A percentile compares a stretch with the other conserved stretches of the same genome.
Evolutionary conservation across 1,140 invertebrate species (phyloP).

Genomic region (Cydia strobilella): DNA sequence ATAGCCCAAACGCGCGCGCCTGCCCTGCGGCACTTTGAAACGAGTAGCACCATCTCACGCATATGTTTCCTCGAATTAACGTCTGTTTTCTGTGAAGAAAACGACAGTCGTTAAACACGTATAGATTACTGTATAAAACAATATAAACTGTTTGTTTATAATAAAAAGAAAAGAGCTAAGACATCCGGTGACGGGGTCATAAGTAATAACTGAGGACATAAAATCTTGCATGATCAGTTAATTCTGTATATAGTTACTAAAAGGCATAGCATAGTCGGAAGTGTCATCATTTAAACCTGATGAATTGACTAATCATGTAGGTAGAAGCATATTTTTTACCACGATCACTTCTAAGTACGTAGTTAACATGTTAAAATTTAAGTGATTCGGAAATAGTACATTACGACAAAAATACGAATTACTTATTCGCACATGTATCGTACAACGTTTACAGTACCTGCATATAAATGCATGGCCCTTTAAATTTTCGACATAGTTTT

Average conservation of each 20-base stretch:
- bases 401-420: too few relatives aligned
- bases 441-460: too few relatives aligned
- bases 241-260: neutral
- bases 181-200: constrained; percentile 35
- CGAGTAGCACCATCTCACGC: constrained; percentile 69
- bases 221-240: neutral
- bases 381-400: too few relatives aligned
- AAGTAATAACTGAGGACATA: neutral
- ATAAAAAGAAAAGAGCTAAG: constrained; percentile 53
- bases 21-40: constrained; percentile 75
- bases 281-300: too few relatives aligned
- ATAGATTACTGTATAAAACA: constrained; percentile 71
- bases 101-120: constrained; percentile 67
- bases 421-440: too few relatives aligned
- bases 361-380: too few relatives aligned
- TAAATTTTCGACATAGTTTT: too few relatives aligned
- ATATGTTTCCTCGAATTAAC: constrained; percentile 78
- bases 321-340: too few relatives aligned
- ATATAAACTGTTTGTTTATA: constrained; percentile 71
- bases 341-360: too few relatives aligned
- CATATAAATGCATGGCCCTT: too few relatives aligned
- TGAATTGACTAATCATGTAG: neutral
- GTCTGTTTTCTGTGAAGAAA: constrained; percentile 77
- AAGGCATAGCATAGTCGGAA: neutral
- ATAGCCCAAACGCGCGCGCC: constrained; percentile 49